Percentiles rank a stretch among this genome's conserved stretches.
Conservation (phyloP, 2,888 invertebrate species). For the Spodoptera littoralis region DNA sequence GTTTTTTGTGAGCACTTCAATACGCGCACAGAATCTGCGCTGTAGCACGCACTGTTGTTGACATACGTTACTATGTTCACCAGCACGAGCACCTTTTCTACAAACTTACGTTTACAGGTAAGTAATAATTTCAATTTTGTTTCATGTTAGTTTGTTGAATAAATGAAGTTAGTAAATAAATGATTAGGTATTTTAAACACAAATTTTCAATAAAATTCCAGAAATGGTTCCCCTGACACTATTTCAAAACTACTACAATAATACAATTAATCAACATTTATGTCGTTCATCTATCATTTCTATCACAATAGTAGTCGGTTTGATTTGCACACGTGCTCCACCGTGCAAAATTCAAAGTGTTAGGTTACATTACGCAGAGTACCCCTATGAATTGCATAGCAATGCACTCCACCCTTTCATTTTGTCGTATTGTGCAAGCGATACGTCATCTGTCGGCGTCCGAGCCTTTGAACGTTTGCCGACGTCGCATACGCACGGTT, state of each 20-base stretch:
- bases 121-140: background rate
- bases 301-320: slow-evolving; percentile 62
- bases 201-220: no score
- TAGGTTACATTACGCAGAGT: slow-evolving; percentile 80
- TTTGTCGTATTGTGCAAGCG: slow-evolving; percentile 82
- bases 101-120: background rate
- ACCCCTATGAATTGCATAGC: slow-evolving; percentile 87
- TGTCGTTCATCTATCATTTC: slow-evolving; percentile 53
- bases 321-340: slow-evolving; percentile 76
- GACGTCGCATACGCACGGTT: slow-evolving; percentile 64
- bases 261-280: slow-evolving; percentile 47
- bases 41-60: slow-evolving; percentile 38
- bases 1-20: slow-evolving; percentile 51
- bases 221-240: slow-evolving; percentile 32
- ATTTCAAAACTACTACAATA: slow-evolving; percentile 29
- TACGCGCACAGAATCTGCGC: slow-evolving; percentile 41
- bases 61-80: slow-evolving; percentile 10
- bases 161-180: no score
- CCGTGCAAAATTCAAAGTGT: slow-evolving; percentile 75
- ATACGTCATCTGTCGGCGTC: slow-evolving; percentile 83
- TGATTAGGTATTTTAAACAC: no score
- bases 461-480: slow-evolving; percentile 80
- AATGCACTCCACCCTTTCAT: slow-evolving; percentile 85
- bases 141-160: no score
- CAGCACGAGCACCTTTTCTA: background rate